A percentile compares a stretch with the other conserved stretches of the same genome.
Conservation (phyloP, 2,797 vertebrate species). For the Anas bahamensis region DNA sequence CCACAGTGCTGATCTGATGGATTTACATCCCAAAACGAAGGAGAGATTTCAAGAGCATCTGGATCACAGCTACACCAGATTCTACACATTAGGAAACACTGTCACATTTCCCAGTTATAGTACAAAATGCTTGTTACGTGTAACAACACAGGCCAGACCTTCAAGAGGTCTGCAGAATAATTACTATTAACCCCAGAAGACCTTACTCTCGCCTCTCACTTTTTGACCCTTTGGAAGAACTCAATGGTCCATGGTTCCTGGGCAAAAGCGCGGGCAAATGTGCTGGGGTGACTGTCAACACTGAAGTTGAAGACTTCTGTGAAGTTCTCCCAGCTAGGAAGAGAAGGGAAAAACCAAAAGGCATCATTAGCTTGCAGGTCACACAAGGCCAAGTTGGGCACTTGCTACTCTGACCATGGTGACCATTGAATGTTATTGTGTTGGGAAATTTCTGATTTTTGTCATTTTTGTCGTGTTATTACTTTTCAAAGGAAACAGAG, state of each 20-base stretch:
- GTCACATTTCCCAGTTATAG: not conserved
- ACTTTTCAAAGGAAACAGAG: not conserved
- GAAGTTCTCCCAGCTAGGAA: conserved; percentile 51
- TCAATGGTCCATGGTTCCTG: not conserved
- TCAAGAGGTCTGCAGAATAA: not conserved
- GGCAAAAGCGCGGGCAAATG: conserved; percentile 34
- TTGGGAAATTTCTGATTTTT: not conserved
- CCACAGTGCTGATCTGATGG: not conserved
- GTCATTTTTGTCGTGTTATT: not conserved
- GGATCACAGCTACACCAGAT: not conserved
- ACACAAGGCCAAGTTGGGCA: not conserved
- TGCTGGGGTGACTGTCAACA: conserved; percentile 25
- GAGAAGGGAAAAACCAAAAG: not conserved
- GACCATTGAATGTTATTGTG: not conserved
- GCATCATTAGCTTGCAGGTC: not conserved
- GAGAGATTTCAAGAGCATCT: not conserved
- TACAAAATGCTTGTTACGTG: not conserved
- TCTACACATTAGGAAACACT: not conserved
- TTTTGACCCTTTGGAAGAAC: conserved; percentile 54
- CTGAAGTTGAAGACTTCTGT: conserved; percentile 56
- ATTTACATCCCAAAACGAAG: not conserved
- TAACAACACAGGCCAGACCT: not conserved
- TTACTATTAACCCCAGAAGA: not conserved
- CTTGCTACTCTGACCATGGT: not conserved
- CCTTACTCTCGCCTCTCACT: not conserved